These are phyloP conservation scores for Isaurus tuberculatus DNA, from an alignment of 92 coral and sea anemone genomes.

Conservation along the genomic window DNA sequence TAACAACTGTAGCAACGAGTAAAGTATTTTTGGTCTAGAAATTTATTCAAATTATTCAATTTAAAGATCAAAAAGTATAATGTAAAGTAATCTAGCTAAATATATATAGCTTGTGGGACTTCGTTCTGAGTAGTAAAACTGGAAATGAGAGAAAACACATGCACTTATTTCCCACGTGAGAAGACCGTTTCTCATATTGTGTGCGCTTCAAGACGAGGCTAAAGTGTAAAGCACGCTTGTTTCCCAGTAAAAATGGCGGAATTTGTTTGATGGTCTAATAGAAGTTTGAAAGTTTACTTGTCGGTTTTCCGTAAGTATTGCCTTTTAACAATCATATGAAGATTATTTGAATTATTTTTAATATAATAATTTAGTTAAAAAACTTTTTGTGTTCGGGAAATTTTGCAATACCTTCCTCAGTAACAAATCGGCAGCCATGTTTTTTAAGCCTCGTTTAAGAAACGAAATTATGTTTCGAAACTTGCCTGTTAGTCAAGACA, in stretches of 20 bases:
- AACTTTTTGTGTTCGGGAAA: no score
- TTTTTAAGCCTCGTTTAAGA: no score
- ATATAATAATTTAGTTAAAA: no score
- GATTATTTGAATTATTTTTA: neutral
- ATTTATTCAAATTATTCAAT: neutral
- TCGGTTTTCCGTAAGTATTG: neutral
- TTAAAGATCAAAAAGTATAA: neutral
- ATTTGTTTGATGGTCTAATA: neutral
- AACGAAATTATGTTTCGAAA: no score
- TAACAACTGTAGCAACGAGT: neutral
- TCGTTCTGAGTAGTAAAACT: neutral
- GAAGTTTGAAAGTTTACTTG: neutral
- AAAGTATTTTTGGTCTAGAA: neutral
- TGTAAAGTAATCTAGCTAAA: neutral
- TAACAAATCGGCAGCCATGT: no score
- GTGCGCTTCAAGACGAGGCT: slow-evolving; percentile 48
- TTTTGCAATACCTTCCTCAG: no score
- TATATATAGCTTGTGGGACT: neutral
- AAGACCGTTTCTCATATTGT: neutral
- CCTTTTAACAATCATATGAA: neutral
- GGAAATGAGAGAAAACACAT: neutral
- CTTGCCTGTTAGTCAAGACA: no score
- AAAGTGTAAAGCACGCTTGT: slow-evolving; percentile 5
- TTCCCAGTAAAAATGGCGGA: slow-evolving; percentile 44
- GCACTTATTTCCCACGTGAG: neutral